Evolutionary conservation across 2,797 vertebrate genomes (phyloP), one percentile per base, ranked within the genome.

Genomic region (Hozukius guyotensis): DNA sequence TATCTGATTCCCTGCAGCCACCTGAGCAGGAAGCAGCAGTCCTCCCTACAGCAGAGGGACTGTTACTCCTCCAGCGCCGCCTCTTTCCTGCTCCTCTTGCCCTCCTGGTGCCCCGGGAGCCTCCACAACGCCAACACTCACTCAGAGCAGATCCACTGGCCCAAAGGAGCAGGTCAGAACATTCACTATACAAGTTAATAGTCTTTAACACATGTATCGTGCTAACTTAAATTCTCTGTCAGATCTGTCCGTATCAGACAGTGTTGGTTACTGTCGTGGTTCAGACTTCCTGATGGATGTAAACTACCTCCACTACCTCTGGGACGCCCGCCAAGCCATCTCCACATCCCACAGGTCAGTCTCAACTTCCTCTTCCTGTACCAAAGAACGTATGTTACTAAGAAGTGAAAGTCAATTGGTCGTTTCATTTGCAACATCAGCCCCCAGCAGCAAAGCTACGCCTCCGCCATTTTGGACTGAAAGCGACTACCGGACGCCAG

Each of bases 261-360:
- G 88, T 0, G 90, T 93, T 1, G 95, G 95, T 2, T 96, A 95
- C 5, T 89, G 94, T 62, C 94, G 96, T 53, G 95, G 96, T 36
- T 95, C 82, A 0, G 97, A 97, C 76, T 95, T 94, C 8, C 52
- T 95, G 64, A 93, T 97, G 93, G 97, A 98, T 53, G 96, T 96
- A 34, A 98, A 97, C 94, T 99, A 99, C 89, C 96, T 98, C 62
- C 97, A 98, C 78, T 99, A 99, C 89, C 96, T 99, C 49, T 96
- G 92, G 61, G 98, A 99, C 65, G 98, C 98, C n/a, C 94, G 96
- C 20, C 86, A 93, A 66, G 94, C 95, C 72, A 96, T 99, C 61
- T 70, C 94, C 14, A 83, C 76, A 5, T 96, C 97, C 13, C 81
- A 92, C 89, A 94, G 95, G 91, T 94, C 7, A 46, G 49, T 52